Evolutionary conservation across 2,797 vertebrate species (phyloP), one percentile per base, ranked within the genome.

Genomic region (Tadarida brasiliensis): DNA sequence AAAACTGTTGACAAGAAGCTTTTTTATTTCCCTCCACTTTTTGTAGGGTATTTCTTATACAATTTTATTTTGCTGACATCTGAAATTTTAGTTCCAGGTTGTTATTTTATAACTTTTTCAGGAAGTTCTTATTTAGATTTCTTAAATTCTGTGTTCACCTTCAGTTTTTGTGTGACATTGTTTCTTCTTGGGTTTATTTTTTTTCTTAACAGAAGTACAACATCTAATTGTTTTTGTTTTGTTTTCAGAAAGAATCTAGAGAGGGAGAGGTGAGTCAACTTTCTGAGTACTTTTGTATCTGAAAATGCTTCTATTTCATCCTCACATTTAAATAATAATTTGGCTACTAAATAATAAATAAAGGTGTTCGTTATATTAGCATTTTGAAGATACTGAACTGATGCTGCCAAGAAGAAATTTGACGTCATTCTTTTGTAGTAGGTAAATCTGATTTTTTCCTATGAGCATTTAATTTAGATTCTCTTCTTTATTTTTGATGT

Each of bases 241-340:
- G 1, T 59, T 85, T 73, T 70, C 49, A 92, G 44, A 87, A 87
- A 35, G 59, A 51, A 28, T 85, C 15, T 33, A 3, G 22, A 57
- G 10, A 28, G 54, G 47, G 26, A 63, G 30, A n/a, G 30, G 15
- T 71, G 35, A 78, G 28, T 74, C 54, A 80, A 78, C 8, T 49
- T 92, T 33, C 56, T 78, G 5, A 73, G 39, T 39, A 71, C 7
- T 51, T 83, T 84, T 30, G 17, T 71, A 61, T 91, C 71, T 67
- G 65, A 78, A 91, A 65, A 78, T 71, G n/a, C 0, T 30, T 56
- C 16, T 77, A 22, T 91, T 39, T 96, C 11, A 67, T 65, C 7
- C 17, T 56, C 82, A 88, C 35, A 80, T 92, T 71, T 94, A 88
- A 92, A 73, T 80, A 90, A 56, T 88, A 91, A 88, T 73, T 49